Percentiles rank a stretch among this genome's conserved stretches.
Evolutionary conservation across 2,888 invertebrate genomes (phyloP).

Genomic region (Idaea biselata): DNA sequence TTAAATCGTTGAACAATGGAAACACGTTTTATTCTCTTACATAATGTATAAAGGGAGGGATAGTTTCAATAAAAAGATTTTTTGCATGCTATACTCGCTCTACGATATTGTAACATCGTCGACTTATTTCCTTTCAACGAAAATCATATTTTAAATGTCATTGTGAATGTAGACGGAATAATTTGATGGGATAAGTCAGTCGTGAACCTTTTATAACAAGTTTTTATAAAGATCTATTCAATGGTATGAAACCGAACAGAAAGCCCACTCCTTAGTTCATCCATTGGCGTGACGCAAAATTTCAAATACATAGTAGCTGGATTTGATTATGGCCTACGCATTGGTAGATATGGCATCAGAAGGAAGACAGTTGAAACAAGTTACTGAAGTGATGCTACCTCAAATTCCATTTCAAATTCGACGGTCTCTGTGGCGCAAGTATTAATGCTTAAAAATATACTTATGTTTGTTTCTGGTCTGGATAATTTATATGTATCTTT

Average conservation of each 20-base stretch:
- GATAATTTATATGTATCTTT: too few relatives aligned
- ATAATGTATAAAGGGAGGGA: conserved; percentile 73
- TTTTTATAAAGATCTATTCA: neutral
- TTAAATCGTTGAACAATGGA: conserved; percentile 29
- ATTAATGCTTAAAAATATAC: too few relatives aligned
- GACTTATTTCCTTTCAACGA: conserved; percentile 59
- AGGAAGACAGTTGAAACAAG: too few relatives aligned
- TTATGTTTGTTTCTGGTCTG: too few relatives aligned
- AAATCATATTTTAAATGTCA: conserved; percentile 56
- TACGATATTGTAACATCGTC: conserved; percentile 63
- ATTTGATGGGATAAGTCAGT: conserved; percentile 16
- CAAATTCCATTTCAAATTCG: too few relatives aligned
- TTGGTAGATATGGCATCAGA: too few relatives aligned
- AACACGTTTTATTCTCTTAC: conserved; percentile 41
- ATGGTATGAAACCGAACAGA: neutral
- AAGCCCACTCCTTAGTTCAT: too few relatives aligned
- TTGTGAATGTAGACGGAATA: conserved; percentile 32
- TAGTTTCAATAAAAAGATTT: conserved; percentile 79
- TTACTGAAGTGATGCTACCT: too few relatives aligned
- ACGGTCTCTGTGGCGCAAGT: too few relatives aligned
- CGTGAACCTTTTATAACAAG: conserved; percentile 14
- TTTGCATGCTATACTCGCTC: conserved; percentile 60
- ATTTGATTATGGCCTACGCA: too few relatives aligned
- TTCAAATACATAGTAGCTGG: too few relatives aligned
- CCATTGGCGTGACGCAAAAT: too few relatives aligned